Evolutionary conservation across 2,113 vertebrate genomes (phyloP), one percentile per base, ranked within the genome.

Genomic region (Cyrtonyx montezumae): DNA sequence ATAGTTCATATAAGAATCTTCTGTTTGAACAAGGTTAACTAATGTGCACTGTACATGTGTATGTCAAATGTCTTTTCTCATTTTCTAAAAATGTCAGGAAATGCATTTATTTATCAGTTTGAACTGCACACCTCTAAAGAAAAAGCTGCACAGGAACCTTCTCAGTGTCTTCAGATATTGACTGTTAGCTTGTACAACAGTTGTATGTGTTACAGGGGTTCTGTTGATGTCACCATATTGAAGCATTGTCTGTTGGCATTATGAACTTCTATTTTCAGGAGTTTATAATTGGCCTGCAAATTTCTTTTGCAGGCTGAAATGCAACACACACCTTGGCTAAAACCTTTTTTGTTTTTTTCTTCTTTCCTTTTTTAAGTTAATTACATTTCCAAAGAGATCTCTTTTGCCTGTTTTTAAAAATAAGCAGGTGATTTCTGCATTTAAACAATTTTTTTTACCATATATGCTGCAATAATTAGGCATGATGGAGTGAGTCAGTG

Each of bases 341-440:
- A 82, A 55, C 43, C 61, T 26, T 91, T 95, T 92, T 69, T 79
- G 58, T 37, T 37, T 73, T 83, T 28, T 26, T 90, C 93, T 91
- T 59, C 58, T 68, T 49, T 69, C 58, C 77, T 49, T 73, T 83
- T 42, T 36, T 10, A 70, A 82, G 87, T 84, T 82, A 94, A 93
- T 18, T 94, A 6, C 55, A 77, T 96, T 97, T 97, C 97, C 97
- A 97, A 98, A 98, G 96, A 97, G 32, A 92, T 88, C 45, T 94
- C 53, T 91, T 71, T 78, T 94, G 86, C 86, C 58, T 95, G 67
- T 48, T 93, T 84, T 95, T 94, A 75, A 89, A 49, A 75, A 92
- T 93, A 92, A 82, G 86, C 94, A 85, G 66, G 55, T 71, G 34
- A 70, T 94, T 83, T 80, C 65, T 51, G 23, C 58, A 34, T 67